Base-by-base conservation (phyloP, 2,888 invertebrate species). In the Craniophora ligustri region DNA sequence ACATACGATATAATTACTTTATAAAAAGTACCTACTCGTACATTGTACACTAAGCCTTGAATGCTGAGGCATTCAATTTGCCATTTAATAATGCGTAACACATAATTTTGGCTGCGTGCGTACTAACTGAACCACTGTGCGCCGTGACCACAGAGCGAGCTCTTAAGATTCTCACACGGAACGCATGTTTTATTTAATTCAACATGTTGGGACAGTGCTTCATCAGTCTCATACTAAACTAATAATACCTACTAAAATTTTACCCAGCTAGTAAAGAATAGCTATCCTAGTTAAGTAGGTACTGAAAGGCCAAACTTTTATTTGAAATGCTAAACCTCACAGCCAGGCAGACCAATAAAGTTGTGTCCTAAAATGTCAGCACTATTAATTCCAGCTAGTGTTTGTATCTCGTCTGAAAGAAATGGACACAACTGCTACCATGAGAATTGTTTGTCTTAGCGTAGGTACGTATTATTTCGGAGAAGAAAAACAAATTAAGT, bases 341-440 rank as follows among this genome's bases (percentile, higher is more conserved):
- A 31, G 23, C 44, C 47, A 68, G 34, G 40, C 49, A 47, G 42
- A 30, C 55, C 72, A 51, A 64, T 73, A 73, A 68, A 69, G 59
- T 45, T 39, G 42, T 53, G 65, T 65, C 59, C 49, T 18, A 21
- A 69, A 69, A 69, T 73, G 74, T 59, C 74, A 69, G 59, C 70
- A 49, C 55, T 48, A 64, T 69, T 48, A 51, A 49, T 21, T 31
- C 32, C 32, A 45, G 38, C 30, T 45, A 30, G 30, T 38, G 44
- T 26, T 50, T 44, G 23, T 61, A 30, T 32, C 39, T 48, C 47
- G 21, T 23, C 15, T 50, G 40, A 23, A 23, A 23, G 23, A 23
- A 23, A 23, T 2, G 0, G 15, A 40, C 57, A 32, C 44, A 23
- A 48, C 45, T 41, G 31, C 36, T 13, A 26, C 34, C 14, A 30